These are phyloP conservation scores for Lysandra coridon DNA, from an alignment of 2,888 invertebrate species.

Conservation along the genomic window DNA sequence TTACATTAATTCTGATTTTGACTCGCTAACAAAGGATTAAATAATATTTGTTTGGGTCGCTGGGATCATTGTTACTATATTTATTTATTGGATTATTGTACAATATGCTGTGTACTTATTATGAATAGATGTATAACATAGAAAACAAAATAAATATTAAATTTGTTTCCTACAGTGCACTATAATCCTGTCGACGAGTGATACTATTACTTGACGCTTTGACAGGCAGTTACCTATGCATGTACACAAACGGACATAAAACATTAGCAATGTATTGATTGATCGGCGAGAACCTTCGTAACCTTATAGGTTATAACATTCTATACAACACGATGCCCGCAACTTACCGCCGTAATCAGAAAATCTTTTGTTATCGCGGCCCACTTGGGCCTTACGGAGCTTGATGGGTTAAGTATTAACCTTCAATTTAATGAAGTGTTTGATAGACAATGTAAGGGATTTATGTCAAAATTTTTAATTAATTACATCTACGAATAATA, in stretches of 20 bases:
- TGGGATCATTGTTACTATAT: neutral
- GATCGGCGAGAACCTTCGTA: neutral
- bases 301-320: neutral
- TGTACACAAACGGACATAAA: neutral
- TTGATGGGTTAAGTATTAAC: too few relatives aligned
- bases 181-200: too few relatives aligned
- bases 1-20: neutral
- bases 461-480: too few relatives aligned
- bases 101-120: neutral
- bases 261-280: conserved; percentile 6
- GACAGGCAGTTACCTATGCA: neutral
- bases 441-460: too few relatives aligned
- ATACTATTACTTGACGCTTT: neutral
- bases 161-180: too few relatives aligned
- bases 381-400: too few relatives aligned
- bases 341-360: too few relatives aligned
- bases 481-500: too few relatives aligned
- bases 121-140: too few relatives aligned
- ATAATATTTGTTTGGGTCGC: conserved; percentile 5
- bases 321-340: neutral
- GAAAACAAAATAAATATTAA: too few relatives aligned
- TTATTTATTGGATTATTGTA: neutral
- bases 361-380: too few relatives aligned
- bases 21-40: neutral
- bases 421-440: too few relatives aligned